These are phyloP conservation scores for Netelia fuscicornis DNA, from an alignment of 2,888 invertebrate species.

Conservation along the genomic window DNA sequence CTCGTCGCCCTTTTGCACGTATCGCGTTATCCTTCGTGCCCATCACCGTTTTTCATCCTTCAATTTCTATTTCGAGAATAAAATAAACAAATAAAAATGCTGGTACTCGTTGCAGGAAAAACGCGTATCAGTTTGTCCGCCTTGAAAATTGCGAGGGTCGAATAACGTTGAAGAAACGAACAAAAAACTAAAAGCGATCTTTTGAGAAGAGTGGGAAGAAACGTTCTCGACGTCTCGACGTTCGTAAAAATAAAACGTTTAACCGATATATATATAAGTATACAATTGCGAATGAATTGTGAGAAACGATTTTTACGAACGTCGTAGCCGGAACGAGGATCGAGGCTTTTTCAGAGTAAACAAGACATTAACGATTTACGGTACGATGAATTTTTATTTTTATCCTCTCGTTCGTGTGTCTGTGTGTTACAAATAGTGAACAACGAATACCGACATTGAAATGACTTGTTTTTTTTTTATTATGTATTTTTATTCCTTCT, in stretches of 20 bases:
- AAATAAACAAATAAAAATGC: not conserved
- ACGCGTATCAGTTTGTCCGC: too few relatives aligned
- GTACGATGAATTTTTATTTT: constrained; percentile 82
- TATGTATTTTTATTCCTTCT: not conserved
- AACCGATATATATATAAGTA: too few relatives aligned
- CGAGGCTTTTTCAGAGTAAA: constrained; percentile 27
- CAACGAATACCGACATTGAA: constrained; percentile 82
- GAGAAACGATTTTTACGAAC: constrained; percentile 1
- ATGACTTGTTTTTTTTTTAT: constrained; percentile 67
- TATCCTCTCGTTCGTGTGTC: constrained; percentile 73
- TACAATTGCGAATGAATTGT: too few relatives aligned
- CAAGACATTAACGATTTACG: constrained; percentile 55
- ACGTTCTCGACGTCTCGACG: too few relatives aligned
- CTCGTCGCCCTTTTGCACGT: constrained; percentile 19
- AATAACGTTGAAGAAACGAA: too few relatives aligned
- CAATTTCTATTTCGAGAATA: constrained; percentile 1
- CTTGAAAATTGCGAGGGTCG: too few relatives aligned
- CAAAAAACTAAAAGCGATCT: too few relatives aligned
- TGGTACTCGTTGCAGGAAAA: too few relatives aligned
- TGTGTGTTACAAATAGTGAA: constrained; percentile 83
- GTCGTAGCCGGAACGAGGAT: not conserved
- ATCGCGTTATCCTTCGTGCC: constrained; percentile 21
- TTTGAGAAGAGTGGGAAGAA: too few relatives aligned
- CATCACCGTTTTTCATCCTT: not conserved
- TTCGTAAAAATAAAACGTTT: too few relatives aligned